Conservation (phyloP, 2,113 vertebrate genomes). For the Gadus macrocephalus region DNA sequence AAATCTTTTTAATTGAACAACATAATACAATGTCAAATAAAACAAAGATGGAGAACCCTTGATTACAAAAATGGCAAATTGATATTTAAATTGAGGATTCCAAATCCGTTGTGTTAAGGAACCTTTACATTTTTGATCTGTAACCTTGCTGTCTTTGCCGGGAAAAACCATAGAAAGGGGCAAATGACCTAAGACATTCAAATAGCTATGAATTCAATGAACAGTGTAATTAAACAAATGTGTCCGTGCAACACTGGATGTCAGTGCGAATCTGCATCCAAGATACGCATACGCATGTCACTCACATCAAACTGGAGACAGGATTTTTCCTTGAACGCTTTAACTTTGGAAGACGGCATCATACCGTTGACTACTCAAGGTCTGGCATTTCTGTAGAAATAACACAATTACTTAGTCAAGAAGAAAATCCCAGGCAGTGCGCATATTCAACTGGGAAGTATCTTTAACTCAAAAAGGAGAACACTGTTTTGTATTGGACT, state of each 20-base stretch:
- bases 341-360: constrained; percentile 49
- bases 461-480: neutral
- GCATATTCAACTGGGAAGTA: neutral
- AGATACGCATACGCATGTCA: constrained; percentile 24
- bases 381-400: constrained; percentile 87
- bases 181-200: constrained; percentile 53
- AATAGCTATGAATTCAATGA: constrained; percentile 60
- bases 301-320: constrained; percentile 57
- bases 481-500: constrained; percentile 33
- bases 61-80: constrained; percentile 34
- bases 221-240: constrained; percentile 64
- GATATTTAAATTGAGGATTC: constrained; percentile 51
- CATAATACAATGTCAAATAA: constrained; percentile 60
- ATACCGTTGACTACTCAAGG: constrained; percentile 81
- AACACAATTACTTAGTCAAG: neutral
- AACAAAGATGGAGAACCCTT: constrained; percentile 47
- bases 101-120: constrained; percentile 6
- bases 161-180: constrained; percentile 18
- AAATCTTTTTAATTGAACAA: constrained; percentile 52
- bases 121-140: constrained; percentile 32
- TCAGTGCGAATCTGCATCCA: constrained; percentile 72
- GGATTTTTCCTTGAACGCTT: constrained; percentile 59
- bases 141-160: constrained; percentile 52
- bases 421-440: neutral
- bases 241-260: constrained; percentile 70